A percentile compares a stretch with the other conserved stretches of the same genome.
phyloP scores from a whole-genome alignment of 2,888 invertebrate species.

The Thereva nobilitata region DNA sequence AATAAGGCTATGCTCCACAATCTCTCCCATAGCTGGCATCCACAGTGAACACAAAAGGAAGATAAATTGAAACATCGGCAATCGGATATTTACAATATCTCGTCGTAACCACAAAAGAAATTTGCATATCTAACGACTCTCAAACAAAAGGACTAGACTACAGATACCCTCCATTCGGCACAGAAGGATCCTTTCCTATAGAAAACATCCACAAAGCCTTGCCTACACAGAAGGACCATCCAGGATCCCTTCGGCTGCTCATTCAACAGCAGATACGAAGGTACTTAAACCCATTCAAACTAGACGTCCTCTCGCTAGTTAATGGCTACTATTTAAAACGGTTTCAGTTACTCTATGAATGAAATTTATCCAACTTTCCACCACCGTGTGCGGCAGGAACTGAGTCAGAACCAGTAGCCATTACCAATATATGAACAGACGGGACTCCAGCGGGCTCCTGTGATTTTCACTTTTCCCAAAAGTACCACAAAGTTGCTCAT shows the following conservation, averaged over 20 bases:
- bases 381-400: too few species aligned
- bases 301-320: slow-evolving; percentile 11
- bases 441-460: background rate
- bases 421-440: too few species aligned
- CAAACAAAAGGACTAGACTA: slow-evolving; percentile 19
- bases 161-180: background rate
- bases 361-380: background rate
- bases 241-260: background rate
- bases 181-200: background rate
- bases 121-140: slow-evolving; percentile 32
- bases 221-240: too few species aligned
- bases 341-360: slow-evolving; percentile 3
- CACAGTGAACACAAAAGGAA: background rate
- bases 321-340: slow-evolving; percentile 1
- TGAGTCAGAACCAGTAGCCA: too few species aligned
- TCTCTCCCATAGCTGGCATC: too few species aligned
- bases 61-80: slow-evolving; percentile 21
- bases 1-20: too few species aligned
- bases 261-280: background rate
- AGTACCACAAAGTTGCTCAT: slow-evolving; percentile 46
- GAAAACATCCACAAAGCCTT: too few species aligned
- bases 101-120: slow-evolving; percentile 13
- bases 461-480: slow-evolving; percentile 43
- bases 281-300: background rate
- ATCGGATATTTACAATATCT: slow-evolving; percentile 26